Percentiles rank a stretch among this genome's conserved stretches.
Conservation (phyloP, 2,888 invertebrate genomes). For the Campopleginae sp. region DNA sequence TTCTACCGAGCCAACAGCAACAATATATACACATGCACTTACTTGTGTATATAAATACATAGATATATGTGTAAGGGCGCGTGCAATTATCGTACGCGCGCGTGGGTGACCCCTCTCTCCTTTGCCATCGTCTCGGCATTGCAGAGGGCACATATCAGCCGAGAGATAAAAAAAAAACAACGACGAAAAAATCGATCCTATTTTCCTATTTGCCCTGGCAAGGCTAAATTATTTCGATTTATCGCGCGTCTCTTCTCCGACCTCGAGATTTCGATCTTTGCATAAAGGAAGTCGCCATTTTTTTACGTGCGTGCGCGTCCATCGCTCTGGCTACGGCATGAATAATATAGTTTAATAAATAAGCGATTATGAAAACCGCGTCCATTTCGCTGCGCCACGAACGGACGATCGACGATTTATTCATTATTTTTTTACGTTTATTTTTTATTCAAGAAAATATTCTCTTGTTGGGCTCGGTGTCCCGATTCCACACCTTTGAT, state of each 20-base stretch:
- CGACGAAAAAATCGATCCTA: slow-evolving; percentile 20
- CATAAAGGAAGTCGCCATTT: neutral
- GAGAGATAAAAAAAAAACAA: slow-evolving; percentile 32
- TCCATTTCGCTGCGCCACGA: too few relatives aligned
- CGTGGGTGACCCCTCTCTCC: slow-evolving; percentile 82
- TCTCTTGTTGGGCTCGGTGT: neutral
- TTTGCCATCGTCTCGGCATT: slow-evolving; percentile 45
- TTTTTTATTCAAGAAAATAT: neutral
- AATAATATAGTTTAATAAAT: too few relatives aligned
- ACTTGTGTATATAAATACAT: slow-evolving; percentile 29
- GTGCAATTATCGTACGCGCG: slow-evolving; percentile 84
- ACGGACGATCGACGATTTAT: too few relatives aligned
- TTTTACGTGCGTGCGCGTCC: too few relatives aligned
- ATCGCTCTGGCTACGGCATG: too few relatives aligned
- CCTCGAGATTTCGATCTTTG: neutral
- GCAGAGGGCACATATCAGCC: slow-evolving; percentile 50
- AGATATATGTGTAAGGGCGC: slow-evolving; percentile 70
- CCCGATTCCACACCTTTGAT: neutral
- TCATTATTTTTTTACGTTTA: too few relatives aligned
- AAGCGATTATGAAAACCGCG: too few relatives aligned
- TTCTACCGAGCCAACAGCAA: slow-evolving; percentile 64
- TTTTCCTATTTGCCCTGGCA: slow-evolving; percentile 25
- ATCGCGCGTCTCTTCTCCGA: neutral
- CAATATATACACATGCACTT: slow-evolving; percentile 54
- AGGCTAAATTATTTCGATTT: slow-evolving; percentile 8